These are phyloP conservation scores for Dichetophora obliterata DNA, from an alignment of 2,888 invertebrate genomes.

Conservation along the genomic window DNA sequence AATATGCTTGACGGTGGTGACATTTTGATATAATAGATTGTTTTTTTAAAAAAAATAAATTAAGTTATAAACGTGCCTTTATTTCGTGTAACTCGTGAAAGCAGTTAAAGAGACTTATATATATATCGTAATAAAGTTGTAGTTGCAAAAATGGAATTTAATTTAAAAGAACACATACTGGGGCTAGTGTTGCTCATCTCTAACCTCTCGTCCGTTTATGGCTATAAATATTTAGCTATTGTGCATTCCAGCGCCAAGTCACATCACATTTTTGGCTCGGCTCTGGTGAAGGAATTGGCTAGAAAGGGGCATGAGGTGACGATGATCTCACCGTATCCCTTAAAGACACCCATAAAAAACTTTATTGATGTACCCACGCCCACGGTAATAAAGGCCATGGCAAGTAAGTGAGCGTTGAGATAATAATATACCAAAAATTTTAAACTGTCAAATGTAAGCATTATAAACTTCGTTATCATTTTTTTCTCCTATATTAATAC, in stretches of 20 bases:
- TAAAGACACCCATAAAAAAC: constrained; percentile 60
- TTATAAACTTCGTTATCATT: too few species aligned
- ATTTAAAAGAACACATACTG: not conserved
- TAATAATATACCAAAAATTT: too few species aligned
- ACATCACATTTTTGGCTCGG: constrained; percentile 63
- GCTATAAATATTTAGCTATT: constrained; percentile 57
- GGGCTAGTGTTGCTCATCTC: not conserved
- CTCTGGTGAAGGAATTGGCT: constrained; percentile 65
- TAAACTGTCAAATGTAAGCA: too few species aligned
- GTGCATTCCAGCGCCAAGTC: constrained; percentile 57
- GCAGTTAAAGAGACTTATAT: too few species aligned
- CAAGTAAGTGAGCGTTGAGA: constrained; percentile 30
- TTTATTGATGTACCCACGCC: constrained; percentile 54
- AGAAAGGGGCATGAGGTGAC: constrained; percentile 68
- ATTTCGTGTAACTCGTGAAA: not conserved
- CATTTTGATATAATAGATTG: too few species aligned
- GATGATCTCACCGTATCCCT: constrained; percentile 61
- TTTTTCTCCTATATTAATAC: too few species aligned
- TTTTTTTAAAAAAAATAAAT: too few species aligned
- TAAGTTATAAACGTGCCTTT: too few species aligned
- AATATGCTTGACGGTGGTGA: too few species aligned
- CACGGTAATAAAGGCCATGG: constrained; percentile 29
- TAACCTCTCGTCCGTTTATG: constrained; percentile 42
- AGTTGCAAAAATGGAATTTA: not conserved
- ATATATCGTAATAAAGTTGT: too few species aligned